Conservation (phyloP, 2,113 vertebrate species). For the Coracopsis vasa region DNA sequence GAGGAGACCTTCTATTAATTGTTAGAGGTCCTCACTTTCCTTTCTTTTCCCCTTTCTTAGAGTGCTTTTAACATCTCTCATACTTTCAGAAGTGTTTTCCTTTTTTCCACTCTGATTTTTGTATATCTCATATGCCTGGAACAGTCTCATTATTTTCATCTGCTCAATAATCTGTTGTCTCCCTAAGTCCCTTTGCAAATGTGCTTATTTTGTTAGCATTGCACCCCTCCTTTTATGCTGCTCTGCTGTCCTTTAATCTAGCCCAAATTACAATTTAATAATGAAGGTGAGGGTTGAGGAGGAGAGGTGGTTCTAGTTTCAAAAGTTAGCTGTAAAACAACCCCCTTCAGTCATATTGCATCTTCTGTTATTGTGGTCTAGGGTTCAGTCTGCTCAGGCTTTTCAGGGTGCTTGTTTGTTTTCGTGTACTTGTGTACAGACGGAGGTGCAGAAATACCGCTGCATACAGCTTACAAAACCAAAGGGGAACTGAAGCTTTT, state of each 20-base stretch:
- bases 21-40: background rate
- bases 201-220: constrained; percentile 39
- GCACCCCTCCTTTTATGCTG: constrained; percentile 6
- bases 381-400: background rate
- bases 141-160: background rate
- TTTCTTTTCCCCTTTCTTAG: background rate
- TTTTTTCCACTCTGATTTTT: background rate
- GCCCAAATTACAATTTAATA: constrained; percentile 24
- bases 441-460: background rate
- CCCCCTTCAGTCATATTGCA: background rate
- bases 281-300: background rate
- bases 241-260: constrained; percentile 40
- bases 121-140: background rate
- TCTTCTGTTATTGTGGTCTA: background rate
- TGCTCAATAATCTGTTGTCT: background rate
- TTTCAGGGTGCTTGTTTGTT: background rate
- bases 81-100: background rate
- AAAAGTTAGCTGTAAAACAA: background rate
- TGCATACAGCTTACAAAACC: background rate
- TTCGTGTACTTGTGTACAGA: background rate
- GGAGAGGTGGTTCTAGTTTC: background rate
- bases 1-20: background rate
- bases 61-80: background rate
- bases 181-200: background rate
- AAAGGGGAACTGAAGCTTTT: background rate